These are phyloP conservation scores for Epistrophe eligans DNA, from an alignment of 2,888 invertebrate species.

Conservation along the genomic window DNA sequence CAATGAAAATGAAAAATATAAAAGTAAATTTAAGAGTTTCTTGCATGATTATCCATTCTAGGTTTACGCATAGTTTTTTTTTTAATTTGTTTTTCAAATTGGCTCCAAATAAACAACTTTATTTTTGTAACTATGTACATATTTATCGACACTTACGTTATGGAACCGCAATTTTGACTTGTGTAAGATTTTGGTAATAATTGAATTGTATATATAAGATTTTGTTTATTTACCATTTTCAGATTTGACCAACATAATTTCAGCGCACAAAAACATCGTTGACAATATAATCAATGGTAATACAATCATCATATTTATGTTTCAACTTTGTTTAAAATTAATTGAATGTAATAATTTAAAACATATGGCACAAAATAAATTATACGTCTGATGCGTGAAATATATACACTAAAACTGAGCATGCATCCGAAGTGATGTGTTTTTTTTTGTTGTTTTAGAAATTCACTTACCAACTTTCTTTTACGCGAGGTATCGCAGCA, in stretches of 20 bases:
- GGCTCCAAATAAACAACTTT: too few species aligned
- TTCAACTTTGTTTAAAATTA: not conserved
- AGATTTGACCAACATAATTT: not conserved
- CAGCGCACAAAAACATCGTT: not conserved
- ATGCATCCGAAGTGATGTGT: not conserved
- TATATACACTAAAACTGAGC: conserved; percentile 49
- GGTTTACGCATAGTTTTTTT: too few species aligned
- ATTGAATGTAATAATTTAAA: not conserved
- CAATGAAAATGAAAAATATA: too few species aligned
- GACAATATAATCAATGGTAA: not conserved
- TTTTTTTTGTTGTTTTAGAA: conserved; percentile 42
- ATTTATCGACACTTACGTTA: not conserved
- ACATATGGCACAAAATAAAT: conserved; percentile 27
- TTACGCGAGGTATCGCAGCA: conserved; percentile 41
- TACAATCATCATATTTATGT: not conserved
- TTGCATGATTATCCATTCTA: too few species aligned
- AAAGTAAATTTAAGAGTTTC: too few species aligned
- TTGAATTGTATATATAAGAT: not conserved
- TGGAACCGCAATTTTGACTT: not conserved
- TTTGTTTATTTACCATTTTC: conserved; percentile 14
- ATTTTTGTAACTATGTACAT: too few species aligned
- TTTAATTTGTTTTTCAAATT: too few species aligned
- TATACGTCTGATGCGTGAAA: conserved; percentile 47
- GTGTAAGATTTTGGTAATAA: not conserved
- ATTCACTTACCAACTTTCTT: conserved; percentile 62